phyloP scores from a whole-genome alignment of 2,888 invertebrate genomes.

The Dolomedes plantarius region DNA sequence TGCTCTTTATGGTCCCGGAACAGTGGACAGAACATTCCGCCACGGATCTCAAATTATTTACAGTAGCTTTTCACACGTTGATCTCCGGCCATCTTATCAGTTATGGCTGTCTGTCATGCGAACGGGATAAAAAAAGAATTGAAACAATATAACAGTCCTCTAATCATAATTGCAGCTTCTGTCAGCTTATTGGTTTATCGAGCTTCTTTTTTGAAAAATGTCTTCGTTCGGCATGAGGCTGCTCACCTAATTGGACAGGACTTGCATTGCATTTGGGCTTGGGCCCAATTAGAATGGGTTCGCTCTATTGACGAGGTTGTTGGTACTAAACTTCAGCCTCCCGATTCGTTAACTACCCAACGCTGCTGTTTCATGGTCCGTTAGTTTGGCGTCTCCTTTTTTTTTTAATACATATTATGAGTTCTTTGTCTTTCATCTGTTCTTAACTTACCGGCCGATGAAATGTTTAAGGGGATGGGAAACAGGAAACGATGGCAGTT shows the following conservation, averaged over 20 bases:
- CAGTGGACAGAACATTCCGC: slow-evolving; percentile 17
- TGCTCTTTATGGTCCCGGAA: background rate
- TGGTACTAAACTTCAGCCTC: background rate
- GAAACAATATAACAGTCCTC: slow-evolving; percentile 41
- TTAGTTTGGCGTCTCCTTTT: slow-evolving; percentile 4
- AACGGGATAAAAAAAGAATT: slow-evolving; percentile 22
- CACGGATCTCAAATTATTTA: slow-evolving; percentile 37
- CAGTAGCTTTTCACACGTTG: slow-evolving; percentile 30
- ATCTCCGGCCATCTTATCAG: background rate
- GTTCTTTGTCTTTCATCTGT: slow-evolving; percentile 24
- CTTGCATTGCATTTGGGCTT: slow-evolving; percentile 39
- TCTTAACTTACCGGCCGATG: slow-evolving; percentile 23
- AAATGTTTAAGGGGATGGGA: slow-evolving; percentile 23
- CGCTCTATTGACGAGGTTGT: background rate
- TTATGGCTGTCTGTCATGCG: background rate
- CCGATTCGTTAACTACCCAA: slow-evolving; percentile 11
- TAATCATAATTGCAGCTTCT: slow-evolving; percentile 42
- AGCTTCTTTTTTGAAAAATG: slow-evolving; percentile 18
- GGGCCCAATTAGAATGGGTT: slow-evolving; percentile 21
- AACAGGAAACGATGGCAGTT: slow-evolving; percentile 54
- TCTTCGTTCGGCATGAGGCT: slow-evolving; percentile 38
- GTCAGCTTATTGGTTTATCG: slow-evolving; percentile 55
- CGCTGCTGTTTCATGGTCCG: slow-evolving; percentile 17
- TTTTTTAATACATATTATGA: background rate
- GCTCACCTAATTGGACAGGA: slow-evolving; percentile 62